Base-by-base conservation (phyloP, 2,888 invertebrate species). In the Elysia crispata region DNA sequence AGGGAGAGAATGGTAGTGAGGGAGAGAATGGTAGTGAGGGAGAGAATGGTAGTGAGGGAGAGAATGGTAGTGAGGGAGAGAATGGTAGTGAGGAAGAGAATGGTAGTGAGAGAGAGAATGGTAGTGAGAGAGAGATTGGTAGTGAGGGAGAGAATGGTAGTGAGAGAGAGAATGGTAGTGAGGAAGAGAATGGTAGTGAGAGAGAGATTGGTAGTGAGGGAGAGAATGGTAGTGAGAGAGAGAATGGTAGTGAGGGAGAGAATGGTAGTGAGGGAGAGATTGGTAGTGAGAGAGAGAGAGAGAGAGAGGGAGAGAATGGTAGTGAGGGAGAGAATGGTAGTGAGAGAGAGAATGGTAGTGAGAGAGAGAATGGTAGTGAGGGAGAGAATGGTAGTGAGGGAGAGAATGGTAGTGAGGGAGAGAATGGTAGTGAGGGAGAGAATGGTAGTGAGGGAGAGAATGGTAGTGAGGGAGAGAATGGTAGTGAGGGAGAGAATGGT, bases 311-410 rank as follows among this genome's bases (percentile, higher is more conserved):
- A 76, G 28, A 64, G 76, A 66, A 13, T 41, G 50, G 25, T n/a
- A 49, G 41, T 64, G 18, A 49, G 64, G 41, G 66, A 73, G 18
- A 57, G 50, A 49, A 13, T 41, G 49, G n/a, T 20, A 49, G 72
- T 41, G 23, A 72, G 50, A 72, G 50, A 72, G 49, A 66, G 66
- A 76, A 8, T 28, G 50, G 62, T 8, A 64, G 62, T 62, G 23
- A 41, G 41, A 75, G 11, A 64, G 76, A 64, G 1, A 73, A 28
- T 23, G 23, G 13, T 5, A 54, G 15, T 1, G 33, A 20, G 57
- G 3, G 33, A 73, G 23, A 49, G 28, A 25, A 54, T 25, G 28
- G n/a, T 13, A 23, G 74, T 15, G 8, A 30, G 57, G 23, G 20
- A 25, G 20, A 20, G 20, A 33, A n/a, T 23, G n/a, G 23, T 28